Base-by-base conservation (phyloP, 2,113 vertebrate genomes). In the Hemiscyllium ocellatum region DNA sequence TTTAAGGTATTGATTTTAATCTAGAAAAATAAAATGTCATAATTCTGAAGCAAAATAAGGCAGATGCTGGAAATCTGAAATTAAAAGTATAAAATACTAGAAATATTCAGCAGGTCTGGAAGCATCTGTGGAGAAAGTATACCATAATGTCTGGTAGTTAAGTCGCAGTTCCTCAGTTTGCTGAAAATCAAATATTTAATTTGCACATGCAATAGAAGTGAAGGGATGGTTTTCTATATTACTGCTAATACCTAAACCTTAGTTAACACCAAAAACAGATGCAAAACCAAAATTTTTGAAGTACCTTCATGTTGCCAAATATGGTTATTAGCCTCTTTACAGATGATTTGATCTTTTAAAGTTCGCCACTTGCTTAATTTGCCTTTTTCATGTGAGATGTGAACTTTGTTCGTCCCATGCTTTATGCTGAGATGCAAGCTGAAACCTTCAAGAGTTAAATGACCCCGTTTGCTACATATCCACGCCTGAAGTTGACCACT, bases 391-490 rank as follows among this genome's bases (percentile, higher is more conserved):
- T 85, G 97, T 0, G 98, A 98, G 91, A 99, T 96, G 85, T 98
- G 98, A 69, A 98, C 96, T 96, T 98, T 97, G 78, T 97, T 97
- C 22, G 98, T 97, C 47, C 97, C 96, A 37, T 97, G 97, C 65
- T 96, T 97, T 22, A 96, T 96, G 83, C 97, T 97, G 7, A 99
- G 98, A 96, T 98, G 97, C 24, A 98, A 96, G 24, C 97, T 97
- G 24, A 96, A 96, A 65, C 97, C 97, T 1, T 96, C 96, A 52
- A 98, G 96, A 17, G 97, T 98, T 95, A 99, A 96, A n/a, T 98
- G 98, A 24, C 98, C 98, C 96, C 97, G 98, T 96, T 97, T 98
- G 96, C 98, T 98, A 96, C 98, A 99, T 85, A 96, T 96, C 98
- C 98, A 99, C 0, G 89, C 93, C 96, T 98, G 98, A n/a, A 17